Conservation (phyloP, 2,888 invertebrate species). For the Heteropelma amictum region DNA sequence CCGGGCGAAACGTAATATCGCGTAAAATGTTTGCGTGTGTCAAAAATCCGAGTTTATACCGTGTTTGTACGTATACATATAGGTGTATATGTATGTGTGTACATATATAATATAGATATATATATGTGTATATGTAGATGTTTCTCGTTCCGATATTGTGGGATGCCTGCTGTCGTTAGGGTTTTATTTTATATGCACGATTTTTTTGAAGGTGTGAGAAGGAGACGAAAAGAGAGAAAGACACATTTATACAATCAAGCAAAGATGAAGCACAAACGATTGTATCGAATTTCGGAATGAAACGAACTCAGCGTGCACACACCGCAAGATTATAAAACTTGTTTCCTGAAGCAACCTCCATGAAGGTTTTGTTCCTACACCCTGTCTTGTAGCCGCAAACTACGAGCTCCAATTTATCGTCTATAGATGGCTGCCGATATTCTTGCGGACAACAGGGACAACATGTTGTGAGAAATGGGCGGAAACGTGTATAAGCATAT, state of each 20-base stretch:
- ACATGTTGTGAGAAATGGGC: background rate
- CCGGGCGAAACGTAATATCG: background rate
- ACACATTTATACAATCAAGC: background rate
- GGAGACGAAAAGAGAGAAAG: background rate
- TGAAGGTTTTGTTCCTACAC: constrained; percentile 65
- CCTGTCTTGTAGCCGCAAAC: constrained; percentile 58
- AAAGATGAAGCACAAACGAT: background rate
- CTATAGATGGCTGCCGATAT: background rate
- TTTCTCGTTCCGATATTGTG: background rate
- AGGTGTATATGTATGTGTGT: no score
- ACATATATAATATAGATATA: no score
- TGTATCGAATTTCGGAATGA: constrained; percentile 60
- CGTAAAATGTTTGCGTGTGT: background rate
- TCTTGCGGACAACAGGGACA: background rate
- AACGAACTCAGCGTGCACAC: constrained; percentile 56
- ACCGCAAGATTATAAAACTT: no score
- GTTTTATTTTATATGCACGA: background rate
- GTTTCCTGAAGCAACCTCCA: constrained; percentile 63
- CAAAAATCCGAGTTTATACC: constrained; percentile 4
- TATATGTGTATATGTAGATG: no score
- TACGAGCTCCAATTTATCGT: constrained; percentile 27
- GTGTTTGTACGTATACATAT: no score
- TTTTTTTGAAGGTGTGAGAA: background rate
- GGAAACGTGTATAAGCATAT: no score
- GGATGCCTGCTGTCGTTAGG: constrained; percentile 13